These are phyloP conservation scores for Gopherus evgoodei DNA, from an alignment of 2,113 vertebrate genomes.

Conservation along the genomic window DNA sequence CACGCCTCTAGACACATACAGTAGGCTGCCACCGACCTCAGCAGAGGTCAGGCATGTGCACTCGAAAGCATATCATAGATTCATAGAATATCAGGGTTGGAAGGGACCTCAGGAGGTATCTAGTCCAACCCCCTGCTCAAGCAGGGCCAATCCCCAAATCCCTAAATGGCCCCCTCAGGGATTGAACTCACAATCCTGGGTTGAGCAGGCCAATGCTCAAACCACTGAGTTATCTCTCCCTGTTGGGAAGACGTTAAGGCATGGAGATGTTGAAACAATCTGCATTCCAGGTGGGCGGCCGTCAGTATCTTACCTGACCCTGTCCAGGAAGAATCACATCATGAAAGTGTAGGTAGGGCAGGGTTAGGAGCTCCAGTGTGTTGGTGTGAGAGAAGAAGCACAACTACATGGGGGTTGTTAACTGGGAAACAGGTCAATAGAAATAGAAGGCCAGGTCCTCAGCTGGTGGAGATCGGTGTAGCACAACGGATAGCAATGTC, in stretches of 20 bases:
- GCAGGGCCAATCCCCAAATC: no score
- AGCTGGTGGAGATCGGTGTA: neutral
- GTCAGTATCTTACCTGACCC: neutral
- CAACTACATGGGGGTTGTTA: neutral
- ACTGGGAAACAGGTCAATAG: neutral
- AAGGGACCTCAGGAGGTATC: no score
- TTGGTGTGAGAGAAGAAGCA: neutral
- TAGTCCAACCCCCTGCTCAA: no score
- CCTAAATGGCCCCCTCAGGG: no score
- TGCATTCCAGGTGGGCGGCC: neutral
- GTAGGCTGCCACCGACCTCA: neutral
- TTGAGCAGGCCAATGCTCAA: no score
- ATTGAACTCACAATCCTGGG: no score
- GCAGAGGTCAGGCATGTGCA: neutral
- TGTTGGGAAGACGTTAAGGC: neutral
- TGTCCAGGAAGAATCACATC: neutral
- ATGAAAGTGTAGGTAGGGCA: neutral
- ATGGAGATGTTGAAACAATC: neutral
- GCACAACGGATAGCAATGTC: neutral
- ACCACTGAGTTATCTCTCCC: no score
- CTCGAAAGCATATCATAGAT: neutral
- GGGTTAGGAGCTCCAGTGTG: neutral
- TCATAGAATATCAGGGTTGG: no score
- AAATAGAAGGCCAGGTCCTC: neutral
- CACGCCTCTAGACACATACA: neutral